Evolutionary conservation across 2,113 vertebrate species (phyloP).

Genomic region (Camelus bactrianus): DNA sequence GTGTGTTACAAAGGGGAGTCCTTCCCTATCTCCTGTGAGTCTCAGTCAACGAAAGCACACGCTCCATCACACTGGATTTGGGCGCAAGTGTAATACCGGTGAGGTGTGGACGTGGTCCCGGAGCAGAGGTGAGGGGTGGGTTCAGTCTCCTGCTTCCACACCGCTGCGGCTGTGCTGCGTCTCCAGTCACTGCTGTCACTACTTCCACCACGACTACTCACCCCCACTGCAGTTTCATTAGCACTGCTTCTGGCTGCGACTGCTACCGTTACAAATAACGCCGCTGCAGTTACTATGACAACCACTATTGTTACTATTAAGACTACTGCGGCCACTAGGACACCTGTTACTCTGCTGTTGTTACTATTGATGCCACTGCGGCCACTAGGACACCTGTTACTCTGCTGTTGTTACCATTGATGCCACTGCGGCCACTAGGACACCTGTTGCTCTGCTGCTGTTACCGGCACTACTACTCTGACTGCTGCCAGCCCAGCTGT

Average conservation of each 20-base stretch:
- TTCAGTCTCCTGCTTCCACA: not conserved
- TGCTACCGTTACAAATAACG: not conserved
- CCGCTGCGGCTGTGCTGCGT: too few relatives aligned
- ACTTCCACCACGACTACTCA: rapidly evolving
- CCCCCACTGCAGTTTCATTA: rapidly evolving
- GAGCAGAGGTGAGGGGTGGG: not conserved
- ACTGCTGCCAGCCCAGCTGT: not conserved
- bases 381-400: rapidly evolving
- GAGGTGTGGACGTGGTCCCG: not conserved
- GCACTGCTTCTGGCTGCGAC: not conserved
- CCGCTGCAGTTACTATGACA: not conserved
- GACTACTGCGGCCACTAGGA: rapidly evolving
- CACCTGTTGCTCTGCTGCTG: rapidly evolving
- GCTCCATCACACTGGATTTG: not conserved
- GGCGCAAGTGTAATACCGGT: rapidly evolving
- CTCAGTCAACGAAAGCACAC: too few relatives aligned
- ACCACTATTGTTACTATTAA: rapidly evolving
- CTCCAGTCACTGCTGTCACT: rapidly evolving
- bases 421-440: not conserved
- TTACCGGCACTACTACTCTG: rapidly evolving
- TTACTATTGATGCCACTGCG: rapidly evolving
- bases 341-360: rapidly evolving
- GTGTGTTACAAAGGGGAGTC: too few relatives aligned
- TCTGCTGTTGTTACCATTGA: rapidly evolving
- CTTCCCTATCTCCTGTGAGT: not conserved